Evolutionary conservation across 2,113 vertebrate genomes (phyloP).

Genomic region (Kryptolebias marmoratus): DNA sequence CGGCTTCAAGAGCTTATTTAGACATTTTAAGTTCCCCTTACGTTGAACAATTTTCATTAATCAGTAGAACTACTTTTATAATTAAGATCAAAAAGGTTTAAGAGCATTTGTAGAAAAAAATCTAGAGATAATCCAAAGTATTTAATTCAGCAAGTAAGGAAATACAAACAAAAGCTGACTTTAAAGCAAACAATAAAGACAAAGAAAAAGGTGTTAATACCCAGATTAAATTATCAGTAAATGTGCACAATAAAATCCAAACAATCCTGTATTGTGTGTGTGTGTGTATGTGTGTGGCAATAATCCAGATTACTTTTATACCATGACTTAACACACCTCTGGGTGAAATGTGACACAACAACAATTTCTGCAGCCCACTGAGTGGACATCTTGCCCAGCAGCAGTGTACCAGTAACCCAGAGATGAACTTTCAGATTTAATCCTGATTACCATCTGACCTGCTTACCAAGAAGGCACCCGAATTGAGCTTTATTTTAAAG

Average conservation of each 20-base stretch:
- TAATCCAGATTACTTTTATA: conserved; percentile 66
- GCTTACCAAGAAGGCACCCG: conserved; percentile 9
- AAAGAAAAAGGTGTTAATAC: conserved; percentile 29
- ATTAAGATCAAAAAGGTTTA: neutral
- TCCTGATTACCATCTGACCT: conserved; percentile 54
- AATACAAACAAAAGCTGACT: neutral
- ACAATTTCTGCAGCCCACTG: conserved; percentile 26
- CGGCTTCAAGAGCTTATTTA: neutral
- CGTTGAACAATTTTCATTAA: neutral
- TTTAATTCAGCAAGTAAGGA: neutral
- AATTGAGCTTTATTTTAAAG: conserved; percentile 27
- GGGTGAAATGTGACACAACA: conserved; percentile 60
- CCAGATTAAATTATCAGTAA: conserved; percentile 32
- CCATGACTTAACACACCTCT: conserved; percentile 61
- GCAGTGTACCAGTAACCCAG: conserved; percentile 67
- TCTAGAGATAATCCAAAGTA: neutral
- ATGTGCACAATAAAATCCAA: neutral
- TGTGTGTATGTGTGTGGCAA: conserved; percentile 25
- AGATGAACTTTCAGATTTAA: conserved; percentile 67
- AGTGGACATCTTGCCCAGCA: conserved; percentile 44
- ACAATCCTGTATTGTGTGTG: conserved; percentile 40
- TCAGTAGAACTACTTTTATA: neutral
- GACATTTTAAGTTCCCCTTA: neutral
- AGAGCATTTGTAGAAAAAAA: neutral
- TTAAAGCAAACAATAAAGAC: conserved; percentile 12